Evolutionary conservation across 1,140 invertebrate genomes (phyloP).

Genomic region (Portunus trituberculatus): DNA sequence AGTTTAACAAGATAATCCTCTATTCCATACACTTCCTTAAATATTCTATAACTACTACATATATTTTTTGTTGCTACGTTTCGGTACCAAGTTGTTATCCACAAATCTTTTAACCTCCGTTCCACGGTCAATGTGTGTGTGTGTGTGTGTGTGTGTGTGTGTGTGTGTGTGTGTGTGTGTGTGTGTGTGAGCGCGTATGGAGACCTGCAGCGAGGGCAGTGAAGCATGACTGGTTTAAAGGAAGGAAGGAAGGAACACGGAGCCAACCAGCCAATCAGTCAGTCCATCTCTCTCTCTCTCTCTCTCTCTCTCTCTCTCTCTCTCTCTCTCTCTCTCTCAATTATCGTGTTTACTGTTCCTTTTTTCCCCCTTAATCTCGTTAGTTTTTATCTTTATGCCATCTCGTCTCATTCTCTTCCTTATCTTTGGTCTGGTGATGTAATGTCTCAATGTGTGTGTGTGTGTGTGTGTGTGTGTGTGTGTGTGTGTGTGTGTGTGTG

Average conservation of each 20-base stretch:
- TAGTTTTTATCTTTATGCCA: no score
- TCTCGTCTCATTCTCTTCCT: no score
- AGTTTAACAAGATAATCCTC: no score
- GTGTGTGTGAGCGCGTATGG: neutral
- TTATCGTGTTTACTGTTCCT: neutral
- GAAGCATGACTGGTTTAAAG: neutral
- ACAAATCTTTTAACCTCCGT: no score
- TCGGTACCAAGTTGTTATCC: no score
- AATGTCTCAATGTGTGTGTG: neutral
- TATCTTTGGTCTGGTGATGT: neutral
- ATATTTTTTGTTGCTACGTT: no score
- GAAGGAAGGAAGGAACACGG: no score
- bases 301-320: constrained; percentile 3
- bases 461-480: neutral
- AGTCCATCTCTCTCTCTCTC: neutral
- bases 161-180: constrained; percentile 6
- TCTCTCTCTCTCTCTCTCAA: no score
- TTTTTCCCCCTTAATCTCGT: neutral
- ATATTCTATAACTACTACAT: no score
- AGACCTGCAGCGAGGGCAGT: neutral
- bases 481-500: neutral
- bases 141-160: constrained; percentile 20
- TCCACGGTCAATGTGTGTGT: no score
- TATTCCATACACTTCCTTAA: no score
- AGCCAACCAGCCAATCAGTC: neutral